Evolutionary conservation across 2,888 invertebrate genomes (phyloP).

Genomic region (Eupithecia pulchellata): DNA sequence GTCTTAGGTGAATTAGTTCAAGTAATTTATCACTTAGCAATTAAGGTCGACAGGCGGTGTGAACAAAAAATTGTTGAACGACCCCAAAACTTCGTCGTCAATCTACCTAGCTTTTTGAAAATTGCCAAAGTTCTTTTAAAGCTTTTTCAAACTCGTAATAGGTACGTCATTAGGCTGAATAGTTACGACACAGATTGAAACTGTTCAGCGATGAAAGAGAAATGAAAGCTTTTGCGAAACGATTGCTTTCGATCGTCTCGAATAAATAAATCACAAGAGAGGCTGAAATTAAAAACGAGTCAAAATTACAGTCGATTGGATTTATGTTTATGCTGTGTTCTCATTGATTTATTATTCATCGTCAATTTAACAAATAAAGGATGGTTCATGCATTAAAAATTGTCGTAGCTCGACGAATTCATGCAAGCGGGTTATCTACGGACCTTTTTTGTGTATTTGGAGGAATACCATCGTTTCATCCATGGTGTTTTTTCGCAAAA

Average conservation of each 20-base stretch:
- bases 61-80: neutral
- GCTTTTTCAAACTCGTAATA: conserved; percentile 14
- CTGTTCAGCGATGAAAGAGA: conserved; percentile 25
- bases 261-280: conserved; percentile 12
- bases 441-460: too few species aligned
- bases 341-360: neutral
- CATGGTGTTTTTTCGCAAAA: too few species aligned
- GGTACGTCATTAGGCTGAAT: conserved; percentile 7
- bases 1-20: neutral
- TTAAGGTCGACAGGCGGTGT: neutral
- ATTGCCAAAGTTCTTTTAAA: conserved; percentile 23
- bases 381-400: too few species aligned
- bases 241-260: conserved; percentile 15
- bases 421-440: too few species aligned
- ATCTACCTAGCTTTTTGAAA: conserved; percentile 9
- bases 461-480: too few species aligned
- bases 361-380: too few species aligned
- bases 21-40: conserved; percentile 4
- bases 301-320: too few species aligned
- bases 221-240: conserved; percentile 20
- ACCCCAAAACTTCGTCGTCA: conserved; percentile 18
- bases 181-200: conserved; percentile 13
- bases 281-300: neutral
- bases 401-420: too few species aligned
- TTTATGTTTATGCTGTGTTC: neutral